A percentile compares a stretch with the other conserved stretches of the same genome.
Evolutionary conservation across 1,140 invertebrate genomes (phyloP).

Genomic region (Monomorium pharaonis): DNA sequence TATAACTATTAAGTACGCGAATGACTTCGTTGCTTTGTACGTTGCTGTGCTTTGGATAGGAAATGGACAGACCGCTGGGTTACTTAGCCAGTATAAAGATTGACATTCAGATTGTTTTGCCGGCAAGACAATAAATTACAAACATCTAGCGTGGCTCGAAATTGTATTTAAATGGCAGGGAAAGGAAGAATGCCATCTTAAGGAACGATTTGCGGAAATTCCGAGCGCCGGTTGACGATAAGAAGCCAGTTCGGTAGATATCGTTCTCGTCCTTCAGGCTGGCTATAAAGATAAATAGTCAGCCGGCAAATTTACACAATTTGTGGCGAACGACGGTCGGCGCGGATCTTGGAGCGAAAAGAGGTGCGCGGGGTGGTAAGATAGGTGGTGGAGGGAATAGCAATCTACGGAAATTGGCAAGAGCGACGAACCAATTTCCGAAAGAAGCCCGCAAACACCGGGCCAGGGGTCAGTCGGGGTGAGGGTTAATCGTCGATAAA

Average conservation of each 20-base stretch:
- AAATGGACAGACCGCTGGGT: not conserved
- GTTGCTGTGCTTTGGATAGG: not conserved
- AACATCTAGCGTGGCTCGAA: not conserved
- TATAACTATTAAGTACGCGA: conserved; percentile 50
- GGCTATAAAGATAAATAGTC: conserved; percentile 84
- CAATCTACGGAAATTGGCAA: conserved; percentile 84
- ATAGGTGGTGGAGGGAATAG: conserved; percentile 65
- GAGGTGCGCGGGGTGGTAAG: conserved; percentile 60
- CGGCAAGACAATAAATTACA: not conserved
- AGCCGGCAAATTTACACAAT: conserved; percentile 84
- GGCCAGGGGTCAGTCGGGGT: conserved; percentile 79
- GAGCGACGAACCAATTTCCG: conserved; percentile 83
- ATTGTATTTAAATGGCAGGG: not conserved
- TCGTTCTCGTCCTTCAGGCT: conserved; percentile 74
- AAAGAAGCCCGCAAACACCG: conserved; percentile 80
- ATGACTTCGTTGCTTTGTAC: not conserved
- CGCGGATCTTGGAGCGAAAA: conserved; percentile 65
- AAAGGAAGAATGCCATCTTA: not conserved
- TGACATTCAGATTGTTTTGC: not conserved
- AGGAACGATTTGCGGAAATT: conserved; percentile 40
- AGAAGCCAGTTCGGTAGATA: conserved; percentile 49
- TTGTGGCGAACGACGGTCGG: conserved; percentile 77
- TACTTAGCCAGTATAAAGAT: conserved; percentile 10
- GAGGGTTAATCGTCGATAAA: conserved; percentile 84
- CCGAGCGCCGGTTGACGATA: conserved; percentile 18